phyloP scores from a whole-genome alignment of 2,888 invertebrate species.

The Dicranocentrus wangi region DNA sequence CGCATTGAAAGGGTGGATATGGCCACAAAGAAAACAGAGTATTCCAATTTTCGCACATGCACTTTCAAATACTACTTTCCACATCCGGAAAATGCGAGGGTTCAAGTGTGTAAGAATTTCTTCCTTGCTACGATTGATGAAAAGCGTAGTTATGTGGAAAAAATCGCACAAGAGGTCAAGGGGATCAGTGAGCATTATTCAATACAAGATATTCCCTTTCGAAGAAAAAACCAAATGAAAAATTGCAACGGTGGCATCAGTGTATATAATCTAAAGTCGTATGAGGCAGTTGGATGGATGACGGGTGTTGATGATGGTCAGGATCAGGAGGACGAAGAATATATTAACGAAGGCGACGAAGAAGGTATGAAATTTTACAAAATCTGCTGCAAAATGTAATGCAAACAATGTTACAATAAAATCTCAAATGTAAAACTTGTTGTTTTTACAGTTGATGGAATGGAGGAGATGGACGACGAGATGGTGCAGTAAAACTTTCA shows the following conservation, averaged over 20 bases:
- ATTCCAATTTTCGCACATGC: constrained; percentile 69
- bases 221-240: constrained; percentile 65
- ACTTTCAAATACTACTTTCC: constrained; percentile 70
- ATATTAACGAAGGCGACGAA: constrained; percentile 28
- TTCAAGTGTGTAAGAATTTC: constrained; percentile 70
- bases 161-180: constrained; percentile 67
- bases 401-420: too few relatives aligned
- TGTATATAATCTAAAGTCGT: constrained; percentile 11
- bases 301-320: constrained; percentile 52
- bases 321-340: constrained; percentile 36
- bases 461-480: constrained; percentile 58
- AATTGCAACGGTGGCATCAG: constrained; percentile 39
- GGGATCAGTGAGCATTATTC: constrained; percentile 64
- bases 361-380: neutral
- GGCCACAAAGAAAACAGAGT: constrained; percentile 68
- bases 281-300: constrained; percentile 63
- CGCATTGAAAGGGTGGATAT: constrained; percentile 68
- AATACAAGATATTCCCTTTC: constrained; percentile 64
- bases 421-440: too few relatives aligned
- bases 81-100: constrained; percentile 66
- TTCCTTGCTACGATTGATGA: constrained; percentile 70
- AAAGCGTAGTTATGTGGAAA: constrained; percentile 67
- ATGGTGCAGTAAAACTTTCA: constrained; percentile 22
- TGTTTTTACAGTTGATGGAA: constrained; percentile 26
- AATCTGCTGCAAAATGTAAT: too few relatives aligned